Conservation (phyloP, 2,888 invertebrate species). For the Stenodera caucasica region DNA sequence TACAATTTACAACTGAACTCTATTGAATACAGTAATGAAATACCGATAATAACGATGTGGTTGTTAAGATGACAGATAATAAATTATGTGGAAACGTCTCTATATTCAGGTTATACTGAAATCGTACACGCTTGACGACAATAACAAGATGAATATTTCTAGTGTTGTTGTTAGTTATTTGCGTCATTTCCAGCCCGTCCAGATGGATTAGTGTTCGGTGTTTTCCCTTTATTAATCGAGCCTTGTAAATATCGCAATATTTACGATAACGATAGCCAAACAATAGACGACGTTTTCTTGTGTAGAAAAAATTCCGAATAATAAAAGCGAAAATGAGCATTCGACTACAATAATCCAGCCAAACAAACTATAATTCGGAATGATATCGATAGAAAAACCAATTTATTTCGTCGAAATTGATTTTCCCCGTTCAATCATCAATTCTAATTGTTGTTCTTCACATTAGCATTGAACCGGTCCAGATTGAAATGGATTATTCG, state of each 20-base stretch:
- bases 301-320: not conserved
- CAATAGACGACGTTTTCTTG: conserved; percentile 11
- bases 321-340: too few species aligned
- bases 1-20: not conserved
- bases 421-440: too few species aligned
- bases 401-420: too few species aligned
- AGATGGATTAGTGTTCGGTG: not conserved
- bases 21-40: not conserved
- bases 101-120: conserved; percentile 4
- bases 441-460: too few species aligned
- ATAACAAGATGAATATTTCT: not conserved
- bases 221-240: conserved; percentile 9
- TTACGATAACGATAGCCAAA: conserved; percentile 30
- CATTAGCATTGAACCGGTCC: too few species aligned
- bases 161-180: not conserved
- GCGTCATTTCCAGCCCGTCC: not conserved
- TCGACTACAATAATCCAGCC: too few species aligned
- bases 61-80: not conserved
- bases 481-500: too few species aligned
- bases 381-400: too few species aligned
- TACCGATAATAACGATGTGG: not conserved
- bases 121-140: conserved; percentile 12
- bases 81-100: not conserved
- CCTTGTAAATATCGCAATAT: conserved; percentile 17
- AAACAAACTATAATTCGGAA: too few species aligned